phyloP scores from a whole-genome alignment of 2,113 vertebrate species.

The Motacilla tschutschensis region DNA sequence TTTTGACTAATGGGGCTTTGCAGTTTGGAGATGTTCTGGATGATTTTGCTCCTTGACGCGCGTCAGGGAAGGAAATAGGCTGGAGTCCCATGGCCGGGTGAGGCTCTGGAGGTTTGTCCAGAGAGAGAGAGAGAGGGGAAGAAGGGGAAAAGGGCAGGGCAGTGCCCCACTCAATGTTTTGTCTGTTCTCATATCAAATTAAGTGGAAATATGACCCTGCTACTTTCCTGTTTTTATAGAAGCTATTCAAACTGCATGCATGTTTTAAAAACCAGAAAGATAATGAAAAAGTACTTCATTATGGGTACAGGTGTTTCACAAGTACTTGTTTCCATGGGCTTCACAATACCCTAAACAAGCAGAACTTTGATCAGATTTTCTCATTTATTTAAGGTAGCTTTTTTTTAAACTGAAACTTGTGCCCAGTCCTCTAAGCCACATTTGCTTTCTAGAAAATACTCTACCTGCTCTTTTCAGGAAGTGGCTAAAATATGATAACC shows the following conservation, averaged over 20 bases:
- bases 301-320: neutral
- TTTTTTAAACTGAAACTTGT: neutral
- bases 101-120: neutral
- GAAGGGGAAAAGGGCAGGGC: neutral
- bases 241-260: neutral
- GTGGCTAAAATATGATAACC: neutral
- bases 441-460: neutral
- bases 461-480: neutral
- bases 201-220: neutral
- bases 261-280: neutral
- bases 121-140: neutral
- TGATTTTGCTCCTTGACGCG: neutral
- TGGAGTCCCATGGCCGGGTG: fast-evolving
- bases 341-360: neutral
- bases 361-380: neutral
- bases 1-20: neutral
- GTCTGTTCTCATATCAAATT: neutral
- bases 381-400: neutral
- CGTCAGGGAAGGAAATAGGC: neutral
- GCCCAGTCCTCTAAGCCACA: neutral
- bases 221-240: neutral
- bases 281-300: neutral
- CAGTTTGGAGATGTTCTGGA: neutral
- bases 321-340: neutral
- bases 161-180: neutral